A percentile compares a stretch with the other conserved stretches of the same genome.
Conservation (phyloP, 1,140 invertebrate species). For the Camponotus vicinus region DNA sequence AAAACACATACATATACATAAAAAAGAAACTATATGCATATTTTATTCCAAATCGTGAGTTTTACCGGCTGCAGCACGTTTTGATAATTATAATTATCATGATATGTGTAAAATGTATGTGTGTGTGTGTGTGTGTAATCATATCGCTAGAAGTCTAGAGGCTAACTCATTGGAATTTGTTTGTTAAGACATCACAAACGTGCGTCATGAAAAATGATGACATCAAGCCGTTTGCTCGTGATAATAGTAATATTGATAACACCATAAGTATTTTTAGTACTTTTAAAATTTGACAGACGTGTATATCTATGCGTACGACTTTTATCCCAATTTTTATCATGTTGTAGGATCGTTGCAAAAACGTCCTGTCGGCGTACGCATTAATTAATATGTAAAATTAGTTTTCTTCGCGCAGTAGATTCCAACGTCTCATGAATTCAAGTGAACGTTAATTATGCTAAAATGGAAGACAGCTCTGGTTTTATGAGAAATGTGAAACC, state of each 20-base stretch:
- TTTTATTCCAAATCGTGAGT: conserved; percentile 14
- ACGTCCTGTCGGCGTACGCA: not conserved
- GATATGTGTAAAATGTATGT: not conserved
- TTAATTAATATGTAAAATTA: conserved; percentile 46
- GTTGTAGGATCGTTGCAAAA: too few species aligned
- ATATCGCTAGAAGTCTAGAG: not conserved
- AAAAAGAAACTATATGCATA: not conserved
- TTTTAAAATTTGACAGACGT: conserved; percentile 2
- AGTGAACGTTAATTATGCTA: conserved; percentile 43
- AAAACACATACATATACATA: not conserved
- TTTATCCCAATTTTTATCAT: not conserved
- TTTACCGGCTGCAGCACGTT: conserved; percentile 6
- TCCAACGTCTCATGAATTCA: not conserved
- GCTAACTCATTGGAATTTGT: conserved; percentile 32
- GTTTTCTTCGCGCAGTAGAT: not conserved
- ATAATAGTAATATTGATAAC: conserved; percentile 27
- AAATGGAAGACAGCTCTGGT: conserved; percentile 10
- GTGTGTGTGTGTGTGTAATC: not conserved
- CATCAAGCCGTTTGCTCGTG: not conserved
- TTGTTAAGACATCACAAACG: conserved; percentile 19
- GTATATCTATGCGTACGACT: not conserved
- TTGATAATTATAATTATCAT: conserved; percentile 28
- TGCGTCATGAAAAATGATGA: conserved; percentile 51
- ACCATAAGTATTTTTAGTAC: not conserved
- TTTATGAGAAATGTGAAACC: conserved; percentile 21